Conservation (phyloP, 2,113 vertebrate species). For the Oxygymnocypris stewartii region DNA sequence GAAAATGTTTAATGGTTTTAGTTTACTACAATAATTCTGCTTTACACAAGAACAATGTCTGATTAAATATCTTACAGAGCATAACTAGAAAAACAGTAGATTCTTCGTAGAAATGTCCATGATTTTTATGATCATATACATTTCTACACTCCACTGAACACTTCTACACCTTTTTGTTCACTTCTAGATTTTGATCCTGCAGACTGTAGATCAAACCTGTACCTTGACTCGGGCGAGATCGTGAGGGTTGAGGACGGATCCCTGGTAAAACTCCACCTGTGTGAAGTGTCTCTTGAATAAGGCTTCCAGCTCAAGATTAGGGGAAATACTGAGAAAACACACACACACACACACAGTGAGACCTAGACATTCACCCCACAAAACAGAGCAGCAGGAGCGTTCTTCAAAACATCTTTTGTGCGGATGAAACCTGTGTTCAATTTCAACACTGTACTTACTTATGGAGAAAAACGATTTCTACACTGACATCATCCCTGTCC, state of each 20-base stretch:
- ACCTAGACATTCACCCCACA: neutral
- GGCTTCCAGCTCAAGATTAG: conserved; percentile 99
- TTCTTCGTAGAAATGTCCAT: too few relatives aligned
- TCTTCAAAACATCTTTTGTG: neutral
- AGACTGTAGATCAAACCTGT: conserved; percentile 46
- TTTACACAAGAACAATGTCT: too few relatives aligned
- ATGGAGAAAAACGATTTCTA: conserved; percentile 99
- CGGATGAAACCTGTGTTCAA: too few relatives aligned
- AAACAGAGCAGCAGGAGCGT: neutral
- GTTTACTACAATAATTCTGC: too few relatives aligned
- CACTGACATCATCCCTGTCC: conserved; percentile 99
- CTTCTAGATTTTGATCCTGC: too few relatives aligned
- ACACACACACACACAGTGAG: conserved; percentile 5
- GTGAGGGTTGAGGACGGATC: conserved; percentile 98
- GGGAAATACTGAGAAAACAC: conserved; percentile 87
- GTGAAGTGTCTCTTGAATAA: conserved; percentile 99
- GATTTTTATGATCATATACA: too few relatives aligned
- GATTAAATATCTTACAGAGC: too few relatives aligned
- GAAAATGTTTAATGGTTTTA: too few relatives aligned
- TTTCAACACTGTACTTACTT: conserved; percentile 82
- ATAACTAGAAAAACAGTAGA: too few relatives aligned
- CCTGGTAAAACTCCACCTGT: conserved; percentile 99
- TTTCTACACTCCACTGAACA: too few relatives aligned
- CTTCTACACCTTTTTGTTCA: too few relatives aligned
- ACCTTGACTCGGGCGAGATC: conserved; percentile 99